Percentiles rank a stretch among this genome's conserved stretches.
Conservation (phyloP, 2,888 invertebrate species). For the Caenorhabditis angaria region DNA sequence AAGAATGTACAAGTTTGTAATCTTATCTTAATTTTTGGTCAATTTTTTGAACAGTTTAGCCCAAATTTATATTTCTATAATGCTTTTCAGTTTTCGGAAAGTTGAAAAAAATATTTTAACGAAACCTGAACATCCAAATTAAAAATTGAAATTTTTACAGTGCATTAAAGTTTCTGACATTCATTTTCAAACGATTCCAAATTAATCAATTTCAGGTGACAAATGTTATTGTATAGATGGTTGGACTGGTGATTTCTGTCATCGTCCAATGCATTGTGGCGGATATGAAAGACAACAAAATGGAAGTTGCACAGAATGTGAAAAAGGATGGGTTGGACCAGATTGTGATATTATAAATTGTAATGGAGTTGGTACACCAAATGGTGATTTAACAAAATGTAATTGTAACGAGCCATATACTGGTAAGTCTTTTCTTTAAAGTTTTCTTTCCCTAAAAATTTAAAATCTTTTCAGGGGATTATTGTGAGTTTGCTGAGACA, state of each 20-base stretch:
- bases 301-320: conserved; percentile 47
- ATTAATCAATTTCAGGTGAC: conserved; percentile 31
- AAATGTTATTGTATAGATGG: conserved; percentile 47
- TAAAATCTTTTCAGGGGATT: conserved; percentile 23
- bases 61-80: too few species aligned
- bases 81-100: background rate
- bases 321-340: conserved; percentile 47
- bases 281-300: conserved; percentile 44
- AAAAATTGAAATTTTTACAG: background rate
- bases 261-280: conserved; percentile 49
- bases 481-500: conserved; percentile 45
- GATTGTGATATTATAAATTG: conserved; percentile 55
- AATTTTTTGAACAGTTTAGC: too few species aligned
- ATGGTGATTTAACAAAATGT: conserved; percentile 48
- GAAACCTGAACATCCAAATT: background rate
- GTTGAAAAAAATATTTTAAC: background rate
- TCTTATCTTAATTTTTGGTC: too few species aligned
- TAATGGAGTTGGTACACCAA: conserved; percentile 45
- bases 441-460: background rate
- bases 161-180: background rate
- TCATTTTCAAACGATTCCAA: background rate
- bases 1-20: too few species aligned
- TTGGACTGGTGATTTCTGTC: conserved; percentile 51
- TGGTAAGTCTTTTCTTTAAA: conserved; percentile 2
- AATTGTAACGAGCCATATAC: conserved; percentile 44